Percentiles rank a stretch among this genome's conserved stretches.
phyloP scores from a whole-genome alignment of 2,113 vertebrate species.

The Oxyura jamaicensis region DNA sequence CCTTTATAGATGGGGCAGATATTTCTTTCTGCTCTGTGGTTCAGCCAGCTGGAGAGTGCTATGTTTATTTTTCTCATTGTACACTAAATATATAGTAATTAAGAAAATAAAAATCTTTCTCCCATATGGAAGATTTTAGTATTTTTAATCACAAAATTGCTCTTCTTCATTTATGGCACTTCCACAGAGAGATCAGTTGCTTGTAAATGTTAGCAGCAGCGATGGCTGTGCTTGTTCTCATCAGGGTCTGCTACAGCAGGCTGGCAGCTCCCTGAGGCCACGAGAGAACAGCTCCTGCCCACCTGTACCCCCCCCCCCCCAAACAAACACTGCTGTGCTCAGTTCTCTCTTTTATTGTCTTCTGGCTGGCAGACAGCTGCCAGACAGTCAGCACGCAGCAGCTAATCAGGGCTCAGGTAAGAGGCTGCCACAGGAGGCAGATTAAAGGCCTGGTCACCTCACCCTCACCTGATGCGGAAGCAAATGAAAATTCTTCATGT shows the following conservation, averaged over 20 bases:
- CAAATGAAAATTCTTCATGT: not conserved
- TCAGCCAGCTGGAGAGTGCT: constrained; percentile 15
- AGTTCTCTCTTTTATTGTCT: not conserved
- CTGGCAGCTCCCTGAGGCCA: not conserved
- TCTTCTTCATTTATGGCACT: not conserved
- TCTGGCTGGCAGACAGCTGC: not conserved
- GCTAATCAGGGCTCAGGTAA: not conserved
- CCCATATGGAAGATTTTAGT: not conserved
- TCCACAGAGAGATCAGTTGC: not conserved
- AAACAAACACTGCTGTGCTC: not conserved
- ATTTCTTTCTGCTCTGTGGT: constrained; percentile 15
- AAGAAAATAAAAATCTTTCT: not conserved
- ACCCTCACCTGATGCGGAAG: not conserved
- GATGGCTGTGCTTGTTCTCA: not conserved
- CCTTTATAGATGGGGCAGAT: not conserved
- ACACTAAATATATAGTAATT: not conserved
- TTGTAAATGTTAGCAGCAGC: not conserved
- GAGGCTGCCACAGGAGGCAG: not conserved
- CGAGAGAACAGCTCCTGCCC: accelerated
- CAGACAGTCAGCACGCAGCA: not conserved
- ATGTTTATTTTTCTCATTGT: not conserved
- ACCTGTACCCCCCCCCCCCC: not conserved
- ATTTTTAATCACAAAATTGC: constrained; percentile 13
- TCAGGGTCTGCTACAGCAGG: not conserved
- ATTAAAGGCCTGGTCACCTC: not conserved